A percentile compares a stretch with the other conserved stretches of the same genome.
These are phyloP conservation scores for Tuberolachnus salignus DNA, from an alignment of 2,888 invertebrate genomes.

Conservation along the genomic window DNA sequence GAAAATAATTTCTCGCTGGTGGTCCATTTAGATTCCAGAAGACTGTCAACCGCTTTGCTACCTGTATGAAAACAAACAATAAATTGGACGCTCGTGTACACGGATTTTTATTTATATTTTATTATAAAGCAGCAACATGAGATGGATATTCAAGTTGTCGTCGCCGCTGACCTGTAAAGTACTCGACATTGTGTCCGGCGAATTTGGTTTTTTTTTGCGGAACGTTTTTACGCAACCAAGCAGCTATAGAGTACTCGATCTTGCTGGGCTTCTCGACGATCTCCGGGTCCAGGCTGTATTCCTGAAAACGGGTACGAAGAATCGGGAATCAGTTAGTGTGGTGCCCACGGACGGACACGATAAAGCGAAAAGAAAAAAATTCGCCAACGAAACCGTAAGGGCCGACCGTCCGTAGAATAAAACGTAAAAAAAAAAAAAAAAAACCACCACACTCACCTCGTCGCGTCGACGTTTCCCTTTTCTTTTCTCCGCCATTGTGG, in stretches of 20 bases:
- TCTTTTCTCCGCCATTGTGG: conserved; percentile 71
- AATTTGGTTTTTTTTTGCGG: conserved; percentile 95
- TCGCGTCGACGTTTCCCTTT: conserved; percentile 71
- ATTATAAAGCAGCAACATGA: too few relatives aligned
- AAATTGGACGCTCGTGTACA: not conserved
- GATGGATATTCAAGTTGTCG: too few relatives aligned
- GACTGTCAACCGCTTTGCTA: conserved; percentile 86
- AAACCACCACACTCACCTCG: conserved; percentile 66
- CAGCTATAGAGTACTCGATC: conserved; percentile 91
- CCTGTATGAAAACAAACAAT: conserved; percentile 63
- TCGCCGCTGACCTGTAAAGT: conserved; percentile 79
- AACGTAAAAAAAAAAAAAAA: too few relatives aligned
- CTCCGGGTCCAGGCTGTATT: conserved; percentile 58
- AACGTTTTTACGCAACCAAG: conserved; percentile 91
- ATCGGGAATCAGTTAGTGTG: too few relatives aligned
- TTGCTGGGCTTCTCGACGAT: conserved; percentile 77
- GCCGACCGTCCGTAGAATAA: not conserved
- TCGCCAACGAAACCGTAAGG: not conserved
- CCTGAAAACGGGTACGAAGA: conserved; percentile 61
- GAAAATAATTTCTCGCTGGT: conserved; percentile 79
- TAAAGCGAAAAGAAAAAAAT: too few relatives aligned
- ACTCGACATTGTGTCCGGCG: conserved; percentile 94
- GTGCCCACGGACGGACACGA: too few relatives aligned
- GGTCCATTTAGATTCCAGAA: conserved; percentile 87
- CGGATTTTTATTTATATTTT: too few relatives aligned